Conservation (phyloP, 2,888 invertebrate genomes). For the Nemapogon koenigi region DNA sequence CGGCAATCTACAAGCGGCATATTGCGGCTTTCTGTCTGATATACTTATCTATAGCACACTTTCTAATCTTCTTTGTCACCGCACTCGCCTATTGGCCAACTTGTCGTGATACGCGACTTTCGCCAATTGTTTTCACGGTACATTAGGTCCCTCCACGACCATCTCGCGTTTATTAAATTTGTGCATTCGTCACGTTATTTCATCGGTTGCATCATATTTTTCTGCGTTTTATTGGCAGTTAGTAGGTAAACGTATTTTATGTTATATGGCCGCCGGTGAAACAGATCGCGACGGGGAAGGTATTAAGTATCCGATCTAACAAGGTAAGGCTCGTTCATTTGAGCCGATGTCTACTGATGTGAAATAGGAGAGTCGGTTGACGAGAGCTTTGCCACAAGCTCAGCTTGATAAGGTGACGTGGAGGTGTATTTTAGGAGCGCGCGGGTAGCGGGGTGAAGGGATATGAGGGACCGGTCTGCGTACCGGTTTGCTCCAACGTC, state of each 20-base stretch:
- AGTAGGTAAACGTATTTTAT: no score
- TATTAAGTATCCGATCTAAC: no score
- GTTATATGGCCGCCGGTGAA: no score
- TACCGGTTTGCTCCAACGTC: slow-evolving; percentile 56
- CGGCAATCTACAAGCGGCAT: no score
- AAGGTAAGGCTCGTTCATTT: no score
- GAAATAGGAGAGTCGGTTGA: slow-evolving; percentile 50
- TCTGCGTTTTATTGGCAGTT: no score
- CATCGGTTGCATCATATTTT: slow-evolving; percentile 32
- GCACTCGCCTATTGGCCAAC: slow-evolving; percentile 51
- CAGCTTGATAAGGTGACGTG: slow-evolving; percentile 51
- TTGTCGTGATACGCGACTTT: slow-evolving; percentile 51
- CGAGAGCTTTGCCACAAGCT: slow-evolving; percentile 44
- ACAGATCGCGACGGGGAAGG: no score
- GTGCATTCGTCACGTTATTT: slow-evolving; percentile 35
- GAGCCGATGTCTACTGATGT: no score
- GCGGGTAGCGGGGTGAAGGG: slow-evolving; percentile 28
- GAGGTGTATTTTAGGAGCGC: slow-evolving; percentile 52
- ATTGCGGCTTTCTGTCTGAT: no score
- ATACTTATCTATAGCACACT: slow-evolving; percentile 59
- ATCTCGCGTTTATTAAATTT: slow-evolving; percentile 27
- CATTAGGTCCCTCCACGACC: slow-evolving; percentile 48
- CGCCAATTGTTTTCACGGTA: slow-evolving; percentile 63
- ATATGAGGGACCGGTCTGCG: slow-evolving; percentile 43
- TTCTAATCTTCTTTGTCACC: slow-evolving; percentile 64